phyloP scores from a whole-genome alignment of 2,797 vertebrate genomes.

The Trematomus bernacchii region DNA sequence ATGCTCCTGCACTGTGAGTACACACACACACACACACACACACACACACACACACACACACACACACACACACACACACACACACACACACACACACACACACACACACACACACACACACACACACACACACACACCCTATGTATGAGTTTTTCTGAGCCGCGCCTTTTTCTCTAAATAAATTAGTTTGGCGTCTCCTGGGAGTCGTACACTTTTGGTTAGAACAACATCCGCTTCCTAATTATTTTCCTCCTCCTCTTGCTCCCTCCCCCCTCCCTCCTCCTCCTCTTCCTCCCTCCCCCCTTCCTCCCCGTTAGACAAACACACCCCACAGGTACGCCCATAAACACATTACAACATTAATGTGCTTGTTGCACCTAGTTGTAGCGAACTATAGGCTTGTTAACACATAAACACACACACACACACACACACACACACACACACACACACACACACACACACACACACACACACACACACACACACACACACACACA shows the following conservation, averaged over 20 bases:
- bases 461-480: slow-evolving; percentile 1
- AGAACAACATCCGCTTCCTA: slow-evolving; percentile 54
- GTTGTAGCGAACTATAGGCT: slow-evolving; percentile 5
- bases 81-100: background rate
- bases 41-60: slow-evolving; percentile 29
- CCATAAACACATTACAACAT: slow-evolving; percentile 69
- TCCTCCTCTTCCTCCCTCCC: background rate
- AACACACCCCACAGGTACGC: slow-evolving; percentile 56
- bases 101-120: too few species aligned
- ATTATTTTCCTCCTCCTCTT: slow-evolving; percentile 8
- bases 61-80: slow-evolving; percentile 1
- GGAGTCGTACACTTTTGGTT: slow-evolving; percentile 58
- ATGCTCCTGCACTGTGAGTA: slow-evolving; percentile 95
- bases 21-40: slow-evolving; percentile 41
- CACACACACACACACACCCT: too few species aligned
- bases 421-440: background rate
- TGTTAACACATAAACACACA: slow-evolving; percentile 29
- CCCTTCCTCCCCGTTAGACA: slow-evolving; percentile 43
- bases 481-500: background rate
- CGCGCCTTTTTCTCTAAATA: slow-evolving; percentile 24
- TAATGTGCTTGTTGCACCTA: slow-evolving; percentile 55
- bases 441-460: too few species aligned
- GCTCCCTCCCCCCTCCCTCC: background rate
- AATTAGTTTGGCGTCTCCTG: slow-evolving; percentile 37
- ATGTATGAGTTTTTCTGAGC: slow-evolving; percentile 16